Conservation (phyloP, 64 coral and sea anemone species). For the Stylophora pistillata region DNA sequence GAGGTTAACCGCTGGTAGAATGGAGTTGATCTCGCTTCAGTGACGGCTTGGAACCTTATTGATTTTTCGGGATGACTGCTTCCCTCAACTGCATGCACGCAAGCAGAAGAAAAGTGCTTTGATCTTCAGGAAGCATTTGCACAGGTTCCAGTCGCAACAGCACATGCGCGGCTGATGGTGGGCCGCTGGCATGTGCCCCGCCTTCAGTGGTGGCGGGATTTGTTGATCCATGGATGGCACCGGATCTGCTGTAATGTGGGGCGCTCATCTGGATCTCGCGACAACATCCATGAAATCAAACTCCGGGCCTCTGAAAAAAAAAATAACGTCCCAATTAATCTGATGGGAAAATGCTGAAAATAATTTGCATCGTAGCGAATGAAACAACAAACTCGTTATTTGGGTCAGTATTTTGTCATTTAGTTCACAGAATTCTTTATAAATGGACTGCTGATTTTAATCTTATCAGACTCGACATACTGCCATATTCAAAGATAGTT, state of each 20-base stretch:
- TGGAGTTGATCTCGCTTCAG: not conserved
- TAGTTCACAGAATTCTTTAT: no score
- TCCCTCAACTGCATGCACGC: not conserved
- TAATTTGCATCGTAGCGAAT: no score
- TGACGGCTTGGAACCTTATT: not conserved
- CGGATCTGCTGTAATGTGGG: slow-evolving; percentile 30
- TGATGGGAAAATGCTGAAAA: no score
- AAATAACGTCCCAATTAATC: not conserved
- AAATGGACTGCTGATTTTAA: no score
- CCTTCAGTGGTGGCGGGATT: not conserved
- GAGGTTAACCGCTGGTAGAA: not conserved
- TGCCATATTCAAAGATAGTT: no score
- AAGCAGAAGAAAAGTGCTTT: no score
- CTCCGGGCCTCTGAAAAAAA: slow-evolving; percentile 14
- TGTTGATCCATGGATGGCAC: slow-evolving; percentile 4
- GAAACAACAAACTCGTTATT: no score
- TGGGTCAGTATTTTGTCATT: no score
- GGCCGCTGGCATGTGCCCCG: not conserved
- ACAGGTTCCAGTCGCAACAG: not conserved
- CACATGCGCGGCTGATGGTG: not conserved
- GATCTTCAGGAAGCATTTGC: no score
- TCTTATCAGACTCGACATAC: no score
- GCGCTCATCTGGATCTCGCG: slow-evolving; percentile 33
- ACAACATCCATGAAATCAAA: slow-evolving; percentile 38
- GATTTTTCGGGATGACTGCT: not conserved